Base-by-base conservation (phyloP, 2,797 vertebrate species). In the Sebastes taczanowskii region DNA sequence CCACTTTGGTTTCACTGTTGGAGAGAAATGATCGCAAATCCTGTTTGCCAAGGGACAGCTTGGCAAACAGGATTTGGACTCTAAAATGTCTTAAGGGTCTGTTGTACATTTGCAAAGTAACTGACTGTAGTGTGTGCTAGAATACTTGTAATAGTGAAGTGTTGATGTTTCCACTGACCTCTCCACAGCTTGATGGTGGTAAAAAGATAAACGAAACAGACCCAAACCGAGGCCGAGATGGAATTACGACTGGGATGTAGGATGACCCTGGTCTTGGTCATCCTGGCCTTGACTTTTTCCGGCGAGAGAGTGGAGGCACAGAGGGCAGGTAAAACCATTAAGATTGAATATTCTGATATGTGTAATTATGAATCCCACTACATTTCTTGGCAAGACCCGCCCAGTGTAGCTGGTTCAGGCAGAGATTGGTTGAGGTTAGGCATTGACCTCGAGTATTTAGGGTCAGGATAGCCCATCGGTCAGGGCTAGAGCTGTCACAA, bases 291-390 rank as follows among this genome's bases (percentile, higher is more conserved):
- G 84, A 94, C 93, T 66, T 80, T 96, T 71, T 92, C 86, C 10
- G 66, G 85, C 13, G 78, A 93, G 80, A 77, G 58, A 25, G 95
- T 93, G 53, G 85, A 92, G 53, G 95, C 94, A 68, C 95, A 96
- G 71, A 95, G 96, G 63, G 96, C 96, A 94, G 96, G 96, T 96
- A 92, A 90, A 89, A 65, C 30, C 16, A 71, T 69, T 13, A 25
- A 11, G 3, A 56, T 23, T 23, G 1, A 27, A 65, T 2, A 42
- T 18, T 3, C 16, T 46, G 42, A 52, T 52, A 52, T 52, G 49
- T 9, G 49, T 9, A 8, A 52, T 52, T 52, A 52, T 52, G 18
- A 52, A 52, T 52, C 49, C 49, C 18, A 52, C 42, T 46, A 18
- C 16, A 46, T 20, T 20, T 52, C 49, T 52, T 52, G 7, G 49